Conservation (phyloP, 1,140 invertebrate genomes). For the Tetraneura akinire region DNA sequence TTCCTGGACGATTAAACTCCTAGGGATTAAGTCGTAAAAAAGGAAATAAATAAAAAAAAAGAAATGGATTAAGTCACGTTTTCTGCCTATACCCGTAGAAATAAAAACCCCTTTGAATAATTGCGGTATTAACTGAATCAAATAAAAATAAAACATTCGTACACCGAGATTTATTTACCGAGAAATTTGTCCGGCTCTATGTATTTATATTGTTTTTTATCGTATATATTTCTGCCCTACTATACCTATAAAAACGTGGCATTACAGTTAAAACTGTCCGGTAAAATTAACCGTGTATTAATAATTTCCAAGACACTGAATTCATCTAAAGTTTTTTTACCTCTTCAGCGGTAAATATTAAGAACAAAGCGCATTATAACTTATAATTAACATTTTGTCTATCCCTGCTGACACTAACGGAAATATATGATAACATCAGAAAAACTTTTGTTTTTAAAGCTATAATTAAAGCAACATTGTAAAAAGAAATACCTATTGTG, state of each 20-base stretch:
- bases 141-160: constrained; percentile 42
- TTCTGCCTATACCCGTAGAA: background rate
- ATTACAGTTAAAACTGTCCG: background rate
- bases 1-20: constrained; percentile 31
- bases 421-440: background rate
- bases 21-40: constrained; percentile 39
- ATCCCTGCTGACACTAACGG: background rate
- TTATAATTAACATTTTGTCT: constrained; percentile 15
- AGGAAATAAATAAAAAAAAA: constrained; percentile 18
- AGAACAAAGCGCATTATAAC: background rate
- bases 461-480: too few relatives aligned
- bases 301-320: constrained; percentile 9
- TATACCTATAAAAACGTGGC: background rate
- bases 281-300: background rate
- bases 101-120: constrained; percentile 43
- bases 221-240: background rate
- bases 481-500: too few relatives aligned
- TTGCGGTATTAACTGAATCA: constrained; percentile 40
- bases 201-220: constrained; percentile 1
- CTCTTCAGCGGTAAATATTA: background rate
- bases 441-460: background rate
- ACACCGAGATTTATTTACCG: constrained; percentile 21
- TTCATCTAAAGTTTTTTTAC: constrained; percentile 21
- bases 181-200: background rate
- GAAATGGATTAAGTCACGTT: constrained; percentile 48